Conservation (phyloP, 2,113 vertebrate genomes). For the Lophura nycthemera region DNA sequence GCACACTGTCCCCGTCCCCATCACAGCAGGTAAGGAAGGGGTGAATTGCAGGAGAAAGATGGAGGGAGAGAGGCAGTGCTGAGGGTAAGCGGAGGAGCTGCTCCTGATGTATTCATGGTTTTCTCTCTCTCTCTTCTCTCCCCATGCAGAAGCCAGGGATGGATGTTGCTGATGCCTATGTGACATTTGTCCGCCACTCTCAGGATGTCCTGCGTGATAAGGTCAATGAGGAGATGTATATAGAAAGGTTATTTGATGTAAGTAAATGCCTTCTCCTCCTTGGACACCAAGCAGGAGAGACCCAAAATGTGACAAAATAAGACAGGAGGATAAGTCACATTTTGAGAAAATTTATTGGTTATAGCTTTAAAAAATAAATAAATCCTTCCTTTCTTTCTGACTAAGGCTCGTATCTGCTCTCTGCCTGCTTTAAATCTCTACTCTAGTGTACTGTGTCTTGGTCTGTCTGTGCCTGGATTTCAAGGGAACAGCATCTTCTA, state of each 20-base stretch:
- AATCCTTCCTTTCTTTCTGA: conserved; percentile 76
- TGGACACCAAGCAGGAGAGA: conserved; percentile 90
- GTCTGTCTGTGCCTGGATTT: conserved; percentile 76
- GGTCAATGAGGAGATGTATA: conserved; percentile 99
- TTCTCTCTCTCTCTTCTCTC: conserved; percentile 66
- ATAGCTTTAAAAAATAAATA: conserved; percentile 65
- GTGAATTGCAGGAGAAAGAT: background rate
- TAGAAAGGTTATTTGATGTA: conserved; percentile 99
- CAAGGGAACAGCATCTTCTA: conserved; percentile 39
- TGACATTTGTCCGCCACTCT: conserved; percentile 98
- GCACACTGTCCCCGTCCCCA: background rate
- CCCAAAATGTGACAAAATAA: conserved; percentile 99
- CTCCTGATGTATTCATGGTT: conserved; percentile 12
- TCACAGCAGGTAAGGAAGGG: background rate
- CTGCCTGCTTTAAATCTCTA: conserved; percentile 81
- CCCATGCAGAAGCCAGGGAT: conserved; percentile 94
- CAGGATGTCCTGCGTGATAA: conserved; percentile 99
- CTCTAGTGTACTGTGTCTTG: conserved; percentile 81
- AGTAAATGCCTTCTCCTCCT: conserved; percentile 99
- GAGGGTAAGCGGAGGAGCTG: background rate
- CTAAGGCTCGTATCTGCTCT: conserved; percentile 76
- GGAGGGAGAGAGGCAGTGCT: background rate
- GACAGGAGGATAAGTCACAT: conserved; percentile 99
- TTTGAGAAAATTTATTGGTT: conserved; percentile 87
- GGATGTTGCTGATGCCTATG: conserved; percentile 97